Base-by-base conservation (phyloP, 2,888 invertebrate genomes). In the Callosobruchus maculatus region DNA sequence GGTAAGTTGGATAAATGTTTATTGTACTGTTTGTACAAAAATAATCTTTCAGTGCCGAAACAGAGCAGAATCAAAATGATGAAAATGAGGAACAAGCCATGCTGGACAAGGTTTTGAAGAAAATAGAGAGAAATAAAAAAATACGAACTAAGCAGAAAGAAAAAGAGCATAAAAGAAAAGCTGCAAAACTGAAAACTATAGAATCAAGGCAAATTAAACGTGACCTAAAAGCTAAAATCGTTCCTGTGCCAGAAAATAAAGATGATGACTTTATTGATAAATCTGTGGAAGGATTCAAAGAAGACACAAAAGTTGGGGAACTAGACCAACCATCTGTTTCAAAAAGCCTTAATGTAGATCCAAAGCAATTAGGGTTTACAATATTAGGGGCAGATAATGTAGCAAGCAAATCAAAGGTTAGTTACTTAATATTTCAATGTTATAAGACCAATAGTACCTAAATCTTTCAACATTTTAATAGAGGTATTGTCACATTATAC, bases 321-420 rank as follows among this genome's bases (percentile, higher is more conserved):
- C 20, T 20, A 74, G 67, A 68, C 75, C 68, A 76, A 70, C 73
- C 71, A 74, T 71, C 73, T 78, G 72, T 85, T 78, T 80, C 74
- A 70, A 79, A 84, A 76, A 85, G 80, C 80, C 74, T 31, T 76
- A 84, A 76, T 81, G 79, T 81, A 74, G 78, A 78, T 73, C 79
- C 75, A n/a, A 78, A 79, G 22, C 77, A 79, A 74, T 89, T 90
- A 80, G 89, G 88, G 22, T 94, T 92, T 82, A 92, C 92, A 82
- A 89, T 95, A 21, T 88, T 95, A 71, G 94, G 94, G 5, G 89
- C 88, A 73, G 90, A 90, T 81, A 90, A 89, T 74, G 90, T 91
- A 83, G 88, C 88, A 79, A 91, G 90, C 80, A 91, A 88, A 78
- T 78, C 82, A 0, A 90, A 90, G 84, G 91, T 90, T 79, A 77